Conservation (phyloP, 2,113 vertebrate species). For the Bos taurus region DNA sequence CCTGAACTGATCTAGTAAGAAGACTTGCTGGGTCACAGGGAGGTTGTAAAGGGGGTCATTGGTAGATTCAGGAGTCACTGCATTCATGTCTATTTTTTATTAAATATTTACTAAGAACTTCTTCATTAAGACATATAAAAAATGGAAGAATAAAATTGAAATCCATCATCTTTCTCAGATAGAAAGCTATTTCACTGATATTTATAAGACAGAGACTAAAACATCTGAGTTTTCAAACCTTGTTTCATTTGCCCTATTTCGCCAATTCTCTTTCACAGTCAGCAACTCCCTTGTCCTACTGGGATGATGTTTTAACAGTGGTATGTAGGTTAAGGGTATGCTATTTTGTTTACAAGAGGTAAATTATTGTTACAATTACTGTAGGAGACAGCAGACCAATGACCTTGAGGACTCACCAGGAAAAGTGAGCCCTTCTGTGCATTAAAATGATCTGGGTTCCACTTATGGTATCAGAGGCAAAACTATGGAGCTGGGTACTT, state of each 20-base stretch:
- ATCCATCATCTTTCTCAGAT: not conserved
- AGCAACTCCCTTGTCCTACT: not conserved
- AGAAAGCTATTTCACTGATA: not conserved
- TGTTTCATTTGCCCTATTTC: not conserved
- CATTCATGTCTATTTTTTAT: not conserved
- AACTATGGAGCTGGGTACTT: not conserved
- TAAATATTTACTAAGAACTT: not conserved
- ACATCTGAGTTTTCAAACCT: not conserved
- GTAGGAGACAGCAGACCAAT: not conserved
- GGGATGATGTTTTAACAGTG: not conserved
- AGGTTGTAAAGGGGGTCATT: not conserved
- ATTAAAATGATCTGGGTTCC: not conserved
- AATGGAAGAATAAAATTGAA: not conserved
- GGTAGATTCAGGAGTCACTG: not conserved
- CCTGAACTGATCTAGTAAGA: constrained; percentile 5
- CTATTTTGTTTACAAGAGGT: not conserved
- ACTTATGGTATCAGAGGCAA: not conserved
- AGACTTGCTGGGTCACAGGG: not conserved
- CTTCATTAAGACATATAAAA: not conserved
- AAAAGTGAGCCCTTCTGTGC: not conserved
- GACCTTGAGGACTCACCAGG: not conserved
- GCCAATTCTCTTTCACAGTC: not conserved
- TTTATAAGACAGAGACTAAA: not conserved
- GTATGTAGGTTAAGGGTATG: not conserved
- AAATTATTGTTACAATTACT: not conserved